Percentiles rank a stretch among this genome's conserved stretches.
Conservation (phyloP, 2,113 vertebrate genomes). For the Rallus limicola region DNA sequence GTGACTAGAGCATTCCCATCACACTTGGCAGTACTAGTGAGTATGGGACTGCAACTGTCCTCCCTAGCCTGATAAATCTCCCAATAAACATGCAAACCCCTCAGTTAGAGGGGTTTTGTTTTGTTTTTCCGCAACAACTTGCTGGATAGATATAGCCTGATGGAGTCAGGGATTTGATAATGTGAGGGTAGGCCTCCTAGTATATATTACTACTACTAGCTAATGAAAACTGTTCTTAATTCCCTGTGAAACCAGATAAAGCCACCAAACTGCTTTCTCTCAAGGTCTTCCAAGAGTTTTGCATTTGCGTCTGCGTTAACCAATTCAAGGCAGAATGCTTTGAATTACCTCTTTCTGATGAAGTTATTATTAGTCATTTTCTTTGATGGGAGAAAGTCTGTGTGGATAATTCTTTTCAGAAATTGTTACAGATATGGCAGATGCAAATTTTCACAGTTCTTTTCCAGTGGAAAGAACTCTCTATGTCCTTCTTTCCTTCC, state of each 20-base stretch:
- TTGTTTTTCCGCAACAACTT: accelerated
- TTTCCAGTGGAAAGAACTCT: neutral
- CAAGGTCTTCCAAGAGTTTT: neutral
- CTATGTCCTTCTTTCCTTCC: neutral
- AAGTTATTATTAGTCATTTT: neutral
- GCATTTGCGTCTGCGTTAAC: neutral
- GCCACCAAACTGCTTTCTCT: neutral
- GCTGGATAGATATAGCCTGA: neutral
- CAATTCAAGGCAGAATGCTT: neutral
- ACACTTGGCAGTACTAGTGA: neutral
- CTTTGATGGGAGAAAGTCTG: neutral
- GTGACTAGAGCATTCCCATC: neutral
- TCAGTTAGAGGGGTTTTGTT: neutral
- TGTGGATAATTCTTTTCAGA: neutral
- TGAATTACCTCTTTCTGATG: neutral
- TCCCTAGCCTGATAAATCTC: neutral
- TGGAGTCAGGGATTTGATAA: neutral
- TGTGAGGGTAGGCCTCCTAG: neutral
- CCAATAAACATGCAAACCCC: neutral
- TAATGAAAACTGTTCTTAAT: neutral
- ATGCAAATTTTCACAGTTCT: neutral
- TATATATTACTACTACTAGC: neutral
- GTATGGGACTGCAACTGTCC: neutral
- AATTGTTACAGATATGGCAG: neutral
- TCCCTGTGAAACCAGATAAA: neutral